A percentile compares a stretch with the other conserved stretches of the same genome.
Conservation (phyloP, 2,797 vertebrate species). For the Falco peregrinus region DNA sequence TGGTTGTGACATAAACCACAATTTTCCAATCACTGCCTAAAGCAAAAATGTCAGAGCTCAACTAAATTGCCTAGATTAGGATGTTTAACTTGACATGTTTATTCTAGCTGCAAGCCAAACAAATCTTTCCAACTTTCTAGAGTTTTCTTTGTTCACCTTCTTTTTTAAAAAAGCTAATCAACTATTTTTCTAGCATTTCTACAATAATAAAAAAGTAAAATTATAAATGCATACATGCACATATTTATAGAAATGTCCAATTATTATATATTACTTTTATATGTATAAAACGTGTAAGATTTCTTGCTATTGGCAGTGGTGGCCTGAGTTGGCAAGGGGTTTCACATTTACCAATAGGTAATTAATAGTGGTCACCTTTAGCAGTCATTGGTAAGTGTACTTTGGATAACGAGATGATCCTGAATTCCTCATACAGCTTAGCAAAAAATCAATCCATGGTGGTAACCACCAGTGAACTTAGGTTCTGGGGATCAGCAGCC, state of each 20-base stretch:
- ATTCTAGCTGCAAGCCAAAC: slow-evolving; percentile 33
- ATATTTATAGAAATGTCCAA: background rate
- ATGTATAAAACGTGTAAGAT: background rate
- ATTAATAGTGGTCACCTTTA: background rate
- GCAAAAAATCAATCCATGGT: background rate
- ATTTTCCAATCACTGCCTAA: slow-evolving; percentile 48
- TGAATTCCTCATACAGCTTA: background rate
- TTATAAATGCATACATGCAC: background rate
- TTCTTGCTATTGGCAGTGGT: background rate
- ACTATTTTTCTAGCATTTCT: background rate
- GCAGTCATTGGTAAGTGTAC: background rate
- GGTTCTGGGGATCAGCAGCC: background rate
- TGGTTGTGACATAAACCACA: slow-evolving; percentile 41
- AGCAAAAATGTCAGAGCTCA: slow-evolving; percentile 40
- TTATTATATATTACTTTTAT: background rate
- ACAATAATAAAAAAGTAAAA: background rate
- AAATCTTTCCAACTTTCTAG: background rate
- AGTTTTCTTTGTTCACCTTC: background rate
- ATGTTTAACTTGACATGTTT: slow-evolving; percentile 38
- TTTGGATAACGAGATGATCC: background rate
- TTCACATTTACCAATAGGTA: background rate
- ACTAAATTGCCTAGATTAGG: slow-evolving; percentile 40
- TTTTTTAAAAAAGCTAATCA: background rate
- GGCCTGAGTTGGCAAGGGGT: background rate
- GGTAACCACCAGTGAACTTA: background rate